Conservation (phyloP, 2,113 vertebrate species). For the Hydrolagus affinis region DNA sequence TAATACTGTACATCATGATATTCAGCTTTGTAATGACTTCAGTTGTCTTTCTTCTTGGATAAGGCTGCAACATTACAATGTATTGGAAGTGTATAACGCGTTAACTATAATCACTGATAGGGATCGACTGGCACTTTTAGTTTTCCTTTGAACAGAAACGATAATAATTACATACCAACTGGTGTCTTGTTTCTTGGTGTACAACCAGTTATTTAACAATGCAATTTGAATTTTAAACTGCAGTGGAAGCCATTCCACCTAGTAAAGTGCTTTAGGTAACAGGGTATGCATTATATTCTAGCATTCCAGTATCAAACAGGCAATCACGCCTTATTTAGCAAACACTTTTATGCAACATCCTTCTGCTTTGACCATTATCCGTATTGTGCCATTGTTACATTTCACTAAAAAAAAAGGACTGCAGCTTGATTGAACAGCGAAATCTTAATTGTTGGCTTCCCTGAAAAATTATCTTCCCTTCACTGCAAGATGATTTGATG, state of each 20-base stretch:
- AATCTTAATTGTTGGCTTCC: neutral
- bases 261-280: conserved; percentile 2
- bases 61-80: neutral
- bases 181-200: neutral
- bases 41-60: neutral
- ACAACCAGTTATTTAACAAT: neutral
- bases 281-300: neutral
- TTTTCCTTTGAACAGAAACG: neutral
- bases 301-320: neutral
- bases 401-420: neutral
- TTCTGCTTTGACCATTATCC: neutral
- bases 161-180: neutral
- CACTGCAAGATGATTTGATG: neutral
- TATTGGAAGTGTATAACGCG: neutral
- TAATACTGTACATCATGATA: neutral
- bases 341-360: neutral
- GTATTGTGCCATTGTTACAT: neutral
- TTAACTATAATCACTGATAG: neutral
- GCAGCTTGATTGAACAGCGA: neutral
- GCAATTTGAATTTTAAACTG: neutral
- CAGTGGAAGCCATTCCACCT: neutral
- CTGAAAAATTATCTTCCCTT: neutral
- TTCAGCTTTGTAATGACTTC: neutral
- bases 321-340: neutral
- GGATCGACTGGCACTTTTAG: no score